Conservation (phyloP, 2,888 invertebrate genomes). For the Dryobota labecula region DNA sequence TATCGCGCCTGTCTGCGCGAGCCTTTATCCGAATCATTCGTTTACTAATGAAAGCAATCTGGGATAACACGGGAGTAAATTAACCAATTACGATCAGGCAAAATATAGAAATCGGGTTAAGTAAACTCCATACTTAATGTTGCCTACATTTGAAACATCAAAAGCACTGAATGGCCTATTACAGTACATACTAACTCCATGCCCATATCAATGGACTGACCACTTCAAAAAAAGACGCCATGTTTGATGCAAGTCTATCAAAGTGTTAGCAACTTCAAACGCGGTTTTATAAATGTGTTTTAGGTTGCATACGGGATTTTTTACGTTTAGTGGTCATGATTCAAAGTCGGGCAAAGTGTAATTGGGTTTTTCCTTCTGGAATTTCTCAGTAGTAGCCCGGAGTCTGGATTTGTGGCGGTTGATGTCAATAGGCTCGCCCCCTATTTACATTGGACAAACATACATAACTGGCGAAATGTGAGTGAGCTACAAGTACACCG, state of each 20-base stretch:
- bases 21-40: no score
- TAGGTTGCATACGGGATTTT: no score
- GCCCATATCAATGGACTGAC: constrained; percentile 4
- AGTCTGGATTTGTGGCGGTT: no score
- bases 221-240: constrained; percentile 38
- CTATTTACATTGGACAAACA: no score
- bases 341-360: no score
- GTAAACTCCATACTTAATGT: neutral
- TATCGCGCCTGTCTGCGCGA: no score
- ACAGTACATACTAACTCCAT: neutral
- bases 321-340: no score
- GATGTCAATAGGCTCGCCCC: no score
- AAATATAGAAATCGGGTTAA: neutral
- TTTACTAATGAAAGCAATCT: neutral
- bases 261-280: constrained; percentile 36
- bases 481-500: no score
- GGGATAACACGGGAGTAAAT: constrained; percentile 7
- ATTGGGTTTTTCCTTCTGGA: no score
- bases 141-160: constrained; percentile 32
- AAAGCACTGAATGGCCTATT: constrained; percentile 6
- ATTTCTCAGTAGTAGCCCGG: no score
- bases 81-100: constrained; percentile 10
- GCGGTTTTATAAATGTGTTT: constrained; percentile 25
- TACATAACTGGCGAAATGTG: no score
- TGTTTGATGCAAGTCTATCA: constrained; percentile 24